Base-by-base conservation (phyloP, 2,888 invertebrate species). In the Augiades crinisus region DNA sequence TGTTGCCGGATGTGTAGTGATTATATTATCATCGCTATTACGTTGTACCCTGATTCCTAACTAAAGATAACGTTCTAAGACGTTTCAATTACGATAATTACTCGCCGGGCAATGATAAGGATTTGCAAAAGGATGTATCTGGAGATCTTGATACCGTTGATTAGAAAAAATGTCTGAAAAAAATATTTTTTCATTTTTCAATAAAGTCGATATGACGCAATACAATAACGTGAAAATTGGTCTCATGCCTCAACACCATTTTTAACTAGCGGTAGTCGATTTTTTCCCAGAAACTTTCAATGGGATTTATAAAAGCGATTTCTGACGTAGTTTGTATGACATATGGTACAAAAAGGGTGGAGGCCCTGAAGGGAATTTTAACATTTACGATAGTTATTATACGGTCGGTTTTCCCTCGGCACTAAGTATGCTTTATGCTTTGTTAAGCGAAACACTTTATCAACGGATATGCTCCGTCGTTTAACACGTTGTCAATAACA, bases 381-480 rank as follows among this genome's bases (percentile, higher is more conserved):
- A 24, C n/a, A 8, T 7, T 27, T 41, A 41, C 12, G n/a, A 27
- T 17, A 24, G 22, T 17, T 3, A 1, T 1, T 4, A 19, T 34
- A 41, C 12, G 22, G 31, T 19, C 1, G 27, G n/a, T 2, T 41
- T 34, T 49, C 19, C 34, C 3, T 6, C 43, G 13, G 13, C 41
- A 27, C 5, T 12, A 13, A 27, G 12, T 27, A 13, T 12, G 17
- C 17, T 50, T 51, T 51, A 64, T 61, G 53, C 55, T 57, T 54
- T 55, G 55, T 55, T 57, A 59, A 57, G 55, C 56, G 58, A 59
- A 59, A 58, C 50, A 46, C 54, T 56, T 58, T 56, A 56, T 58
- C 56, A 58, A 51, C 53, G 59, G 56, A 58, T 55, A 58, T 54
- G 50, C 56, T 54, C 30, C 54, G 22, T 44, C 56, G 54, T 56